phyloP scores from a whole-genome alignment of 2,888 invertebrate genomes.

The Parascotia fuliginaria region DNA sequence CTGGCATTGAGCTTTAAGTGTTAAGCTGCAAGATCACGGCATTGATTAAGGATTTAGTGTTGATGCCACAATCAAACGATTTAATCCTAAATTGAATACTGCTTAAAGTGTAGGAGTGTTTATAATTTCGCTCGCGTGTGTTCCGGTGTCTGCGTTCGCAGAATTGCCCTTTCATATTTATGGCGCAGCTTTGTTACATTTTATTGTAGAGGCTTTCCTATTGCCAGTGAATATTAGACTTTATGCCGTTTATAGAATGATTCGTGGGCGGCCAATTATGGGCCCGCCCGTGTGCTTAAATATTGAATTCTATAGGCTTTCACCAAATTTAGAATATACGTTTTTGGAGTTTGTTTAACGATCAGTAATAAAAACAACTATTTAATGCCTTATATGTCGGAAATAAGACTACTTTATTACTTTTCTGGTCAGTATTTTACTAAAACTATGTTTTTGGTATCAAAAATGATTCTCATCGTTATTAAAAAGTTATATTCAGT shows the following conservation, averaged over 20 bases:
- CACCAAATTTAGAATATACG: conserved; percentile 27
- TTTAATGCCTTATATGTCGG: background rate
- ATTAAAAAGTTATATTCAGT: conserved; percentile 20
- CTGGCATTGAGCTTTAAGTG: conserved; percentile 17
- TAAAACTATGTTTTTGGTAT: background rate
- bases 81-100: conserved; percentile 8
- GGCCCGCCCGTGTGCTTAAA: conserved; percentile 17
- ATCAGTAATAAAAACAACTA: background rate
- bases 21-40: conserved; percentile 6
- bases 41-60: conserved; percentile 14
- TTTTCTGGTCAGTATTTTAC: no score
- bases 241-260: conserved; percentile 20
- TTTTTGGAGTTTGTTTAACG: conserved; percentile 13
- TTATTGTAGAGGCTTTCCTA: conserved; percentile 10
- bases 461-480: background rate
- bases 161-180: conserved; percentile 2
- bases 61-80: conserved; percentile 15
- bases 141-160: conserved; percentile 3
- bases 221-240: background rate
- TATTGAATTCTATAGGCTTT: conserved; percentile 30
- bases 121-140: conserved; percentile 11
- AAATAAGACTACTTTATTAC: no score
- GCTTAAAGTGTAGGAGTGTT: conserved; percentile 3
- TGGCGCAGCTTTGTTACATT: conserved; percentile 12
- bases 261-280: conserved; percentile 35